phyloP scores from a whole-genome alignment of 1,140 invertebrate genomes.

The Nymphalis io region DNA sequence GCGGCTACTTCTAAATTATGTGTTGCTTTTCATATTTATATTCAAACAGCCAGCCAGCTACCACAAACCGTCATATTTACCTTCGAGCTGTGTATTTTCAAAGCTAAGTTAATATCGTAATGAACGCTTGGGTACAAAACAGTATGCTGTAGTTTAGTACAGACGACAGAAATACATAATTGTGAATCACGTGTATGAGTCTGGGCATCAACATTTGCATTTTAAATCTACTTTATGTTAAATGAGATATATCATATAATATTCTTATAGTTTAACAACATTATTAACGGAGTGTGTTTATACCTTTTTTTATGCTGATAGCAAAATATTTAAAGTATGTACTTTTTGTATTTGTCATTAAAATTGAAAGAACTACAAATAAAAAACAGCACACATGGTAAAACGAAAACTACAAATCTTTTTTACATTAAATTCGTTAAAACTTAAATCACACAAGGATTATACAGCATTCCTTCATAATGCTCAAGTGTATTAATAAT shows the following conservation, averaged over 20 bases:
- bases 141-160: constrained; percentile 15
- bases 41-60: neutral
- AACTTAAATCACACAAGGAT: neutral
- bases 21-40: neutral
- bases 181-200: constrained; percentile 14
- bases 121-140: constrained; percentile 14
- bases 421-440: no score
- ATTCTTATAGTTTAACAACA: neutral
- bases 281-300: no score
- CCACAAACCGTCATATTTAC: neutral
- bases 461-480: neutral
- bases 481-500: neutral
- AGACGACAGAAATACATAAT: constrained; percentile 24
- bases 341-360: no score
- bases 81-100: constrained; percentile 2
- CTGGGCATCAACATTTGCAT: constrained; percentile 9
- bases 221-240: neutral
- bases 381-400: no score
- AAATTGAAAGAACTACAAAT: neutral
- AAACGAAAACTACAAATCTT: no score
- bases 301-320: no score
- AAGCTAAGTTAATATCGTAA: constrained; percentile 28
- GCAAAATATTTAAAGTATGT: no score
- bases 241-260: neutral
- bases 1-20: neutral